A percentile compares a stretch with the other conserved stretches of the same genome.
Evolutionary conservation across 2,888 invertebrate genomes (phyloP).

Genomic region (Tetropium fuscum): DNA sequence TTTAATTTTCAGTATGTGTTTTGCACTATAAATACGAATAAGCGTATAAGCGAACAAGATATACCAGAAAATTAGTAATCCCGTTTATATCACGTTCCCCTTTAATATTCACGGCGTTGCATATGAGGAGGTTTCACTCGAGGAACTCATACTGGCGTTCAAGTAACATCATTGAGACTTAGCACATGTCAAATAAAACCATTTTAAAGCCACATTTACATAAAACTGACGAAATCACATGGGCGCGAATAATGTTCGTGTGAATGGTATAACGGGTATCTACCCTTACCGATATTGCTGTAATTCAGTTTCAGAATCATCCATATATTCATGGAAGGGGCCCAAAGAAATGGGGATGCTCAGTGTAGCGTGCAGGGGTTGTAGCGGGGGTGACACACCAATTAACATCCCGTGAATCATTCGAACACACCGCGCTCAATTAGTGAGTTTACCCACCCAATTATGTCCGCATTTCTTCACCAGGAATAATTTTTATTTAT

Average conservation of each 20-base stretch:
- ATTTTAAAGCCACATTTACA: constrained; percentile 38
- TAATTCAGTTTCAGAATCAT: constrained; percentile 65
- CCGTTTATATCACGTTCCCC: no score
- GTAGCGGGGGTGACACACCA: constrained; percentile 59
- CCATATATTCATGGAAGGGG: constrained; percentile 61
- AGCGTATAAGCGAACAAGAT: no score
- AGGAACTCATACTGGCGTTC: constrained; percentile 14
- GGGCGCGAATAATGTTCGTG: constrained; percentile 49
- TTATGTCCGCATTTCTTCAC: constrained; percentile 44
- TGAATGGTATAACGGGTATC: constrained; percentile 50
- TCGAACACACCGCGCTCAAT: constrained; percentile 61
- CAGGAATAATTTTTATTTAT: constrained; percentile 28
- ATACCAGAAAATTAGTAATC: no score
- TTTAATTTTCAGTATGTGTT: no score
- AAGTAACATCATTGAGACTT: constrained; percentile 18
- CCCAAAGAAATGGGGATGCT: constrained; percentile 28
- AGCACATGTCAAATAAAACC: constrained; percentile 19
- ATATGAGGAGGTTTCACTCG: no score
- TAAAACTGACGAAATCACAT: constrained; percentile 46
- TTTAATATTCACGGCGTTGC: no score
- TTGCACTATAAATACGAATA: no score
- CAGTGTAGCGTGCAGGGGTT: constrained; percentile 42
- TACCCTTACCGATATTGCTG: constrained; percentile 43
- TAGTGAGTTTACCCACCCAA: constrained; percentile 57
- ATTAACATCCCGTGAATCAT: constrained; percentile 65